Base-by-base conservation (phyloP, 2,113 vertebrate genomes). In the Paracanthobrama guichenoti region DNA sequence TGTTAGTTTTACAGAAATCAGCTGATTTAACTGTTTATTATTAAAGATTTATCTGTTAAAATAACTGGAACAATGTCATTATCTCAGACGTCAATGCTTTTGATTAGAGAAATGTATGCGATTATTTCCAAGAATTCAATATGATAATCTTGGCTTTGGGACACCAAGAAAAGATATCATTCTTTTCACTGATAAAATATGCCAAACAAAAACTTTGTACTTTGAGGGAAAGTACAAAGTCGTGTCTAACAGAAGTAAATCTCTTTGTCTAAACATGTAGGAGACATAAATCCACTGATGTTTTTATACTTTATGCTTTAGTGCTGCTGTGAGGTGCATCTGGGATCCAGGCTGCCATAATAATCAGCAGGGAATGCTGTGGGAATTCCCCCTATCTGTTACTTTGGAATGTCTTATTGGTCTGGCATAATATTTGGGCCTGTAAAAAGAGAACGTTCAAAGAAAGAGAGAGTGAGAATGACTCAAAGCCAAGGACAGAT, bases 351-450 rank as follows among this genome's bases (percentile, higher is more conserved):
- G 22, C 79, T 42, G 48, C 66, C 48, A 20, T 81, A 55, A 53
- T 81, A 71, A 71, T 42, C 66, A 71, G 48, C 66, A 82, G 66
- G 66, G 46, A 82, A 69, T 71, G 79, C 26, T 57, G 64, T 71
- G 79, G 79, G 79, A 82, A 53, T 69, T 57, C 79, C 79, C 79
- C 79, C 64, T 18, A 82, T 82, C 66, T 82, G 48, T 69, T 82
- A 57, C 48, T 82, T 35, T 82, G 64, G 79, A 71, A 82, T 82
- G 79, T 53, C 28, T 22, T 31, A 69, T 28, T 69, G 28, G 60
- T 82, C 48, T 82, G 28, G 16, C 20, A 57, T 42, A 69, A 71
- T 82, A 57, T 82, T 67, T 39, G 28, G 20, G 28, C 44, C 16
- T 66, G 46, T 66, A 81, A 35, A 55, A 31, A 39, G 26, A 69